Evolutionary conservation across 2,888 invertebrate species (phyloP), one percentile per base, ranked within the genome.

Genomic region (Parthenolecanium corni): DNA sequence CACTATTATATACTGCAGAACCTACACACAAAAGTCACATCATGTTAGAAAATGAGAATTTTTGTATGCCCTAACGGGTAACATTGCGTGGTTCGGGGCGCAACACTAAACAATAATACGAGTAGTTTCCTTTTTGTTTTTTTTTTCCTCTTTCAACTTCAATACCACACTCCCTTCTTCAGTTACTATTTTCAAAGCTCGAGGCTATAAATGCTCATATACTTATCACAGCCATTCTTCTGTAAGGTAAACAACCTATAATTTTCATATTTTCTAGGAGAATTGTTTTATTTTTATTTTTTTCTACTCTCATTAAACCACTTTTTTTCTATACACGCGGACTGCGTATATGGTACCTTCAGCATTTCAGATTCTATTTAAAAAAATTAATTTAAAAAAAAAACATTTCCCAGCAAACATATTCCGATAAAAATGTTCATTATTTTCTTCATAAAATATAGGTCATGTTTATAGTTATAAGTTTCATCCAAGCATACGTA

Each of bases 171-270:
- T 42, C 31, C 9, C 9, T 31, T 16, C 44, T 42, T 42, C 18
- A 18, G 44, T 42, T 42, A n/a, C n/a, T 42, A 14, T 42, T 9
- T 18, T 42, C 44, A 14, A 57, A 57, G 31, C 57, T 57, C 25
- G 24, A 44, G 57, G 57, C 57, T 57, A 57, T 57, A 25, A 11
- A 49, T 18, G 12, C 12, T 49, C 57, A 23, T 56, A 24, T 57
- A 46, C 57, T 57, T 46, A 57, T 46, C 44, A 57, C 44, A 57
- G 25, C 44, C 44, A 46, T 57, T 57, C 57, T 57, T 57, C 46
- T 25, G 25, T 57, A 57, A 57, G 57, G 57, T 57, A 57, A 57
- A 57, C 57, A 57, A 57, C 57, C 57, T 57, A 44, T 57, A 57
- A 57, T 57, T 57, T 57, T 57, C 57, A 57, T 57, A 57, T 57